Percentiles rank a stretch among this genome's conserved stretches.
phyloP scores from a whole-genome alignment of 2,888 invertebrate genomes.

The Rhingia rostrata region DNA sequence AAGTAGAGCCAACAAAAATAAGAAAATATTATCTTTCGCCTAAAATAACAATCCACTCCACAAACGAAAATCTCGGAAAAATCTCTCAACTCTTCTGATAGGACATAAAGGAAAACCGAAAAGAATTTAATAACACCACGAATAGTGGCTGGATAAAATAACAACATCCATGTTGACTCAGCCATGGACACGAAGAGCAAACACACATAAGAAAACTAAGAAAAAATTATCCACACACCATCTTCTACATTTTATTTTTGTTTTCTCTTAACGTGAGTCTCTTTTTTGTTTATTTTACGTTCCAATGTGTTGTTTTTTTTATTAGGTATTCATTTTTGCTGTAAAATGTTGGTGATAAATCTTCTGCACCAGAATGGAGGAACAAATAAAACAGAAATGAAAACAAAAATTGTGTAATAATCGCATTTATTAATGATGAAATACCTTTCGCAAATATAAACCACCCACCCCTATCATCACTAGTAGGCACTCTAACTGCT shows the following conservation, averaged over 20 bases:
- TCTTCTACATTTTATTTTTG: slow-evolving; percentile 16
- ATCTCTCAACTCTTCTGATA: slow-evolving; percentile 41
- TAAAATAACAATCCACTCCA: slow-evolving; percentile 60
- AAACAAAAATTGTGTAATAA: slow-evolving; percentile 43
- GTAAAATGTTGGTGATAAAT: slow-evolving; percentile 57
- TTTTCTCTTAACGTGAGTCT: background rate
- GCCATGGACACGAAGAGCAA: slow-evolving; percentile 68
- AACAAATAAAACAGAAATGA: background rate
- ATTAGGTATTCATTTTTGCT: slow-evolving; percentile 31
- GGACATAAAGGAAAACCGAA: slow-evolving; percentile 27
- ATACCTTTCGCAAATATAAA: slow-evolving; percentile 58
- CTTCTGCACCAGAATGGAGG: slow-evolving; percentile 35
- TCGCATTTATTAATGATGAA: slow-evolving; percentile 72
- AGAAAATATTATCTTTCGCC: slow-evolving; percentile 39
- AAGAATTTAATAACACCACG: slow-evolving; percentile 53
- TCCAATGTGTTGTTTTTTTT: slow-evolving; percentile 21
- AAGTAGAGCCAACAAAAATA: background rate
- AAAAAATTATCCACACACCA: slow-evolving; percentile 49
- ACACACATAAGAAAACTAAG: slow-evolving; percentile 56
- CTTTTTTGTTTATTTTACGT: slow-evolving; percentile 38
- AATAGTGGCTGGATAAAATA: slow-evolving; percentile 61
- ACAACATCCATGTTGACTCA: slow-evolving; percentile 72
- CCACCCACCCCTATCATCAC: slow-evolving; percentile 8
- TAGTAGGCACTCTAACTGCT: slow-evolving; percentile 1
- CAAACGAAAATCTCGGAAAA: slow-evolving; percentile 56